Base-by-base conservation (phyloP, 1,140 invertebrate genomes). In the Ceratosolen solmsi region DNA sequence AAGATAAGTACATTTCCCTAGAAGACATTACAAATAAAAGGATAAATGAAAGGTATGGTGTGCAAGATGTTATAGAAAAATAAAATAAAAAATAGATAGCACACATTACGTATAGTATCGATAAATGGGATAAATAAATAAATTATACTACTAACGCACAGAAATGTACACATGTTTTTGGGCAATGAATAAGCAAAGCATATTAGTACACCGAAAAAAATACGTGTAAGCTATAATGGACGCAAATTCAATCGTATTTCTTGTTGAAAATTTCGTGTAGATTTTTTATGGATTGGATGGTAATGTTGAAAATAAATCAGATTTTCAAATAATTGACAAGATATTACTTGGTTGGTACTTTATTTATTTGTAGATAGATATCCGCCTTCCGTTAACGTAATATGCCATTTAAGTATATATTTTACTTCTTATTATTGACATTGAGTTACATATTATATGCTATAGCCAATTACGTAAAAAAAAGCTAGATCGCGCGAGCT, bases 231-330 rank as follows among this genome's bases (percentile, higher is more conserved):
- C 27, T 58, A 36, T n/a, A 71, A 49, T 49, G 36, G 41, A 72
- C 30, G 25, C 49, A 71, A 70, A 60, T 56, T 75, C 46, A 58
- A 41, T 82, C 63, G 33, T 81, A 79, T 30, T 74, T 83, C 65
- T 73, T 33, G 76, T 79, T 74, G 54, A 63, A 86, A 85, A 85
- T 86, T 84, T 86, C 83, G 86, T 86, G 85, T 90, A 90, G 87
- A 88, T 89, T 89, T 90, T 90, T 85, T 90, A 89, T 89, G 87
- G 86, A 86, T 87, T 86, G 86, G 86, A 86, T 87, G 86, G 86
- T 89, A 85, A 85, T 83, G 86, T 82, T 87, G 80, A 83, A 88
- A 89, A 89, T 89, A 89, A 89, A 89, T 88, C 86, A 89, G 86
- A 86, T 89, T 88, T 88, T 88, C 85, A 88, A 89, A 73, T 87